These are phyloP conservation scores for Cephalotes varians DNA, from an alignment of 2,888 invertebrate species.

Conservation along the genomic window DNA sequence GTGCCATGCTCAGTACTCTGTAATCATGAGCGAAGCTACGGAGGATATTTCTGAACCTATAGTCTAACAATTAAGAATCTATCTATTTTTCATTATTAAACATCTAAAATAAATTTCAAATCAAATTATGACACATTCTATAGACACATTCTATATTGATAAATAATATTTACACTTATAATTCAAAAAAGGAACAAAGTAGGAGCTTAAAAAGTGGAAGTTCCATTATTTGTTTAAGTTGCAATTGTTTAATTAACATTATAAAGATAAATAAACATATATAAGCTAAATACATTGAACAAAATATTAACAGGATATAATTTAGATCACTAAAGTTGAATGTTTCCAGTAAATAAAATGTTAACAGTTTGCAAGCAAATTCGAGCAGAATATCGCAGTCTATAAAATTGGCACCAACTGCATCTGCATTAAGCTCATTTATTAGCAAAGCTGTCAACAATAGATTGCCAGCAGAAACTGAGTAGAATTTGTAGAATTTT, in stretches of 20 bases:
- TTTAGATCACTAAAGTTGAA: background rate
- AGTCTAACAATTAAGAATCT: background rate
- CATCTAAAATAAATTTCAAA: background rate
- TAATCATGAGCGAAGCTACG: constrained; percentile 56
- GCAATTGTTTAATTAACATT: background rate
- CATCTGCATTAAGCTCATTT: background rate
- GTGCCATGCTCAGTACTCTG: constrained; percentile 57
- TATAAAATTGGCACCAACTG: too few relatives aligned
- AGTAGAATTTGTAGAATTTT: background rate
- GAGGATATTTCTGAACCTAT: constrained; percentile 7
- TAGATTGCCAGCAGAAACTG: background rate
- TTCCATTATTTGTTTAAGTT: background rate
- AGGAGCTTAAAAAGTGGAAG: background rate
- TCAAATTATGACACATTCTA: background rate
- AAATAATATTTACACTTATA: background rate
- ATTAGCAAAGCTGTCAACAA: background rate
- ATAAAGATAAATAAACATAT: background rate
- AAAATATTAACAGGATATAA: background rate
- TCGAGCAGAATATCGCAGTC: background rate
- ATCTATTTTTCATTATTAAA: constrained; percentile 9
- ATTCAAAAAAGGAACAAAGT: background rate
- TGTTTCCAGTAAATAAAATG: background rate
- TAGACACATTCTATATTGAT: background rate
- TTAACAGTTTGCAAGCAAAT: background rate
- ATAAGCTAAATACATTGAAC: background rate